Conservation (phyloP, 37 sponge, comb jelly and placozoan species). For the Aphrocallistes beatrix region DNA sequence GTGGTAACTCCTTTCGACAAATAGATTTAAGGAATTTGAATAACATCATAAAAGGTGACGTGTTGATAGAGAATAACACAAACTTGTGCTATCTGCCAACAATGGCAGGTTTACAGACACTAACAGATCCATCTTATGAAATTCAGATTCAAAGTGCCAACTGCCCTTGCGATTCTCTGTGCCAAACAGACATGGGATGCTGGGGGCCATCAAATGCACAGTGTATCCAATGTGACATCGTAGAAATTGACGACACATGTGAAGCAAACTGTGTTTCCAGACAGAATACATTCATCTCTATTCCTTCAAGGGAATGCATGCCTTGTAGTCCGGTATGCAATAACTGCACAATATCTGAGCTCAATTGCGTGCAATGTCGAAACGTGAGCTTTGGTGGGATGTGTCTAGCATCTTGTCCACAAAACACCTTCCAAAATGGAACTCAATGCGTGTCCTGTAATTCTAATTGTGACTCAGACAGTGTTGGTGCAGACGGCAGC, state of each 20-base stretch:
- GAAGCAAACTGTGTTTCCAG: neutral
- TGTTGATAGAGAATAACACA: neutral
- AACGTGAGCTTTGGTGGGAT: neutral
- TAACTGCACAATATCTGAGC: neutral
- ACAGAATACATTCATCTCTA: neutral
- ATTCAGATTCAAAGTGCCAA: neutral
- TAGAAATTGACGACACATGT: neutral
- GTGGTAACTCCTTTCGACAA: neutral
- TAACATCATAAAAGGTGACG: neutral
- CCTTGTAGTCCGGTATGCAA: neutral
- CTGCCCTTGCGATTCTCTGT: neutral
- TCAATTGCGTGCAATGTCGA: neutral
- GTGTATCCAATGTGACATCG: neutral
- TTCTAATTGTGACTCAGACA: neutral
- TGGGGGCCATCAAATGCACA: neutral
- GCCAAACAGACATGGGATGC: neutral
- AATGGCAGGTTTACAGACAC: neutral
- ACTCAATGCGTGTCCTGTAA: neutral
- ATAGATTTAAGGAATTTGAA: neutral
- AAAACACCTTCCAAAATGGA: neutral
- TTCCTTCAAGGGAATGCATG: neutral
- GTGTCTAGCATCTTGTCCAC: neutral
- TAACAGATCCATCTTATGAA: too few species aligned
- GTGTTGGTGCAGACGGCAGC: neutral
- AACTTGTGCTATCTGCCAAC: conserved; percentile 7